Conservation (phyloP, 1,140 invertebrate genomes). For the Cotesia typhae region DNA sequence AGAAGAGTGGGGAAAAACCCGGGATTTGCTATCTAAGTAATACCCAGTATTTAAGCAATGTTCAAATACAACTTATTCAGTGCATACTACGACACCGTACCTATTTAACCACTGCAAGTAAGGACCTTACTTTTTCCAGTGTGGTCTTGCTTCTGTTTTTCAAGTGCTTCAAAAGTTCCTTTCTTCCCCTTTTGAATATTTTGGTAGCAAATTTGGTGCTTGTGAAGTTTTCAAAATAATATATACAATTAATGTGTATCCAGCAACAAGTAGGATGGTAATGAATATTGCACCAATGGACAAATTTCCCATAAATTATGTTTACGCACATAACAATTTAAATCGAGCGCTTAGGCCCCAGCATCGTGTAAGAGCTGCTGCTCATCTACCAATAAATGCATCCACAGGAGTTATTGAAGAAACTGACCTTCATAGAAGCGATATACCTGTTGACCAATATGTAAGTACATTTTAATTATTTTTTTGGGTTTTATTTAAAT, state of each 20-base stretch:
- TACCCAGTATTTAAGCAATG: background rate
- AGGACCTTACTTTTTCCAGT: no score
- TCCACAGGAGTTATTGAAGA: constrained; percentile 50
- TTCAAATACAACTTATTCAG: background rate
- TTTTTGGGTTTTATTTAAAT: background rate
- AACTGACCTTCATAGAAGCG: constrained; percentile 38
- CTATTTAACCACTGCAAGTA: no score
- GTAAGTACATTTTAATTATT: constrained; percentile 42
- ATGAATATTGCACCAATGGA: constrained; percentile 39
- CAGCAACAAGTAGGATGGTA: constrained; percentile 1
- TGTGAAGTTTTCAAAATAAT: no score
- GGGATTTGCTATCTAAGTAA: background rate
- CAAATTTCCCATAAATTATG: constrained; percentile 19
- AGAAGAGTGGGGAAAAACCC: background rate
- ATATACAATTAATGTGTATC: no score
- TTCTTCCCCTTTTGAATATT: no score
- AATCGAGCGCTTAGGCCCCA: background rate
- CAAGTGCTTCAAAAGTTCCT: no score
- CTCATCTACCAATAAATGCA: constrained; percentile 37
- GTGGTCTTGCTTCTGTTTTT: no score
- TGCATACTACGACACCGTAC: no score
- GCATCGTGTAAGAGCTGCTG: constrained; percentile 47
- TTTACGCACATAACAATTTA: background rate
- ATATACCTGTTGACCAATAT: constrained; percentile 39
- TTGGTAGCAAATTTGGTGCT: no score